Evolutionary conservation across 2,113 vertebrate genomes (phyloP).

Genomic region (Cephalopterus ornatus): DNA sequence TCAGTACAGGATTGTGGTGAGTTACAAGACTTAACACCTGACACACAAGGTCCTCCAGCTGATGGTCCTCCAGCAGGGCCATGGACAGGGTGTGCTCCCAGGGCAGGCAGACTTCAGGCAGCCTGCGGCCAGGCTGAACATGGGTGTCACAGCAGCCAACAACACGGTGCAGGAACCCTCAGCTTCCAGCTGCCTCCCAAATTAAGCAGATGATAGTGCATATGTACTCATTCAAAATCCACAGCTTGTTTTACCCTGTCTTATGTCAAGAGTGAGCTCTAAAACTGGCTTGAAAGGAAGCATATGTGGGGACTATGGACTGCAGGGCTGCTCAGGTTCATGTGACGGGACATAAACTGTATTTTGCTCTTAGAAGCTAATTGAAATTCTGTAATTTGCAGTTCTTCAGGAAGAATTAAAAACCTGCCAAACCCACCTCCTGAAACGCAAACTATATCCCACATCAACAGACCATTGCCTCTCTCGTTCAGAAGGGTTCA

Average conservation of each 20-base stretch:
- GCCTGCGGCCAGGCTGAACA: neutral
- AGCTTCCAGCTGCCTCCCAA: neutral
- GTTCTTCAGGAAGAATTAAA: neutral
- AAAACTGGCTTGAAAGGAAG: neutral
- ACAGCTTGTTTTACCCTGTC: rapidly evolving
- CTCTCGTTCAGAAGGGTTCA: neutral
- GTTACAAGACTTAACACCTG: neutral
- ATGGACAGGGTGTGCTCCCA: neutral
- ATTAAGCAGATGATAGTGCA: neutral
- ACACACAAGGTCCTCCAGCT: neutral
- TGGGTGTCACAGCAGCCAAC: rapidly evolving
- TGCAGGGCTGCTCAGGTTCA: neutral
- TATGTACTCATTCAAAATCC: rapidly evolving
- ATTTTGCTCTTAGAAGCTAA: neutral
- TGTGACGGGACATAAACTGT: neutral
- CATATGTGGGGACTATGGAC: rapidly evolving
- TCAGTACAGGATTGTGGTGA: rapidly evolving
- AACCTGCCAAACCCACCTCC: neutral
- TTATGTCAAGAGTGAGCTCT: neutral
- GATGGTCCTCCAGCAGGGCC: too few species aligned
- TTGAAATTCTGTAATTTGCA: neutral
- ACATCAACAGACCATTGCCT: neutral
- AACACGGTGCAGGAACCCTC: neutral
- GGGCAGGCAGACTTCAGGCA: neutral
- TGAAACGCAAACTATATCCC: neutral